Evolutionary conservation across 1,140 invertebrate species (phyloP), one percentile per base, ranked within the genome.

Genomic region (Cephus cinctus): DNA sequence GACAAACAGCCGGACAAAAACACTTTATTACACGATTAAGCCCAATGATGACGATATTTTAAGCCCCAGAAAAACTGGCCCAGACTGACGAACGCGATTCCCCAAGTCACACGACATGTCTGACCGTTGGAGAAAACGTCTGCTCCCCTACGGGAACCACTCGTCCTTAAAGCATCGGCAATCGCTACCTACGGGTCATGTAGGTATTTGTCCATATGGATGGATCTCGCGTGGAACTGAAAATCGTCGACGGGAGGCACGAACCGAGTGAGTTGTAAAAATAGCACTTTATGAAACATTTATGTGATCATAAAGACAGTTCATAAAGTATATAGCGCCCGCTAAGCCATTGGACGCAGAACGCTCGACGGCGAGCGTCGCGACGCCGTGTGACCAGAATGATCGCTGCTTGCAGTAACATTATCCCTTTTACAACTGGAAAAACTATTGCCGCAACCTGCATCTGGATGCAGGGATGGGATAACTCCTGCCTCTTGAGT

Each of bases 1-100:
- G 58, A 63, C 65, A 71, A 68, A 69, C 63, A 65, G 58, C 52
- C 53, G 60, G 50, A 63, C 59, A 66, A 67, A 69, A 69, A 67
- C 59, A 65, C 68, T 71, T 71, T 71, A 71, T 69, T 68, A 65
- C 59, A 58, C 63, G 65, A 71, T 71, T 66, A 69, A 69, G 59
- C 63, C 41, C 53, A 40, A 59, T 60, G 65, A 66, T 58, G 61
- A 60, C 56, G 46, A 66, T 66, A 67, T 65, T 69, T 67, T 53
- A 61, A 55, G 27, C 35, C 35, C 20, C 34, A 54, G 54, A 59
- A 67, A 65, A 52, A 46, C 12, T 12, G 15, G 11, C 32, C 30
- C 15, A 43, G 12, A 23, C 11, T 9, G 15, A 25, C 34, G 9
- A 12, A 6, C 14, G 14, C 34, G 34, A 8, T 36, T 9, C 11